These are phyloP conservation scores for Sarcophaga bullata DNA, from an alignment of 1,140 invertebrate species.

Conservation along the genomic window DNA sequence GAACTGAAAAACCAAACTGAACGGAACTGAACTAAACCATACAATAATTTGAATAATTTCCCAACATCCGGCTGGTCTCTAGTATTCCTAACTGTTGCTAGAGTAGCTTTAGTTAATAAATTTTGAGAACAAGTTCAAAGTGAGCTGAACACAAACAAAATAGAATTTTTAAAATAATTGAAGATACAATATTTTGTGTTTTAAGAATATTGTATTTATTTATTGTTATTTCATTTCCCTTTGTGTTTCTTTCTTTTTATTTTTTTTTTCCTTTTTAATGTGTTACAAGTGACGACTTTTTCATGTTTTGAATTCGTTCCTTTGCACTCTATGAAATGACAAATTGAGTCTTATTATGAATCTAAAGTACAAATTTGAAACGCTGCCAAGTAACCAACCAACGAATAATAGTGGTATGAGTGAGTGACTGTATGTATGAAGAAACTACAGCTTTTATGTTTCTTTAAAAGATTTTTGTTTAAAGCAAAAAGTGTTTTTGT, in stretches of 20 bases:
- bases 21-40: no score
- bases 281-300: not conserved
- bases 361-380: constrained; percentile 38
- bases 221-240: not conserved
- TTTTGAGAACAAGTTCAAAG: not conserved
- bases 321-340: constrained; percentile 17
- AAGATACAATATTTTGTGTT: not conserved
- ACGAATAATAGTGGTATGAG: not conserved
- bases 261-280: not conserved
- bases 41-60: not conserved
- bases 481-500: constrained; percentile 30
- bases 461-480: constrained; percentile 13
- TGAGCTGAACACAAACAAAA: not conserved
- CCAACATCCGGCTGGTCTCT: not conserved
- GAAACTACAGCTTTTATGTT: constrained; percentile 19
- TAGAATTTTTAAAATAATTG: no score
- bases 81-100: not conserved
- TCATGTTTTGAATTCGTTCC: not conserved
- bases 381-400: constrained; percentile 12
- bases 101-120: not conserved
- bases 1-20: no score
- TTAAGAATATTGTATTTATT: not conserved
- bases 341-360: constrained; percentile 37
- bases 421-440: no score
- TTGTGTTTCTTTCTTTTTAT: not conserved